These are phyloP conservation scores for Drosophila prosaltans DNA, from an alignment of 1,140 invertebrate genomes.

Conservation along the genomic window DNA sequence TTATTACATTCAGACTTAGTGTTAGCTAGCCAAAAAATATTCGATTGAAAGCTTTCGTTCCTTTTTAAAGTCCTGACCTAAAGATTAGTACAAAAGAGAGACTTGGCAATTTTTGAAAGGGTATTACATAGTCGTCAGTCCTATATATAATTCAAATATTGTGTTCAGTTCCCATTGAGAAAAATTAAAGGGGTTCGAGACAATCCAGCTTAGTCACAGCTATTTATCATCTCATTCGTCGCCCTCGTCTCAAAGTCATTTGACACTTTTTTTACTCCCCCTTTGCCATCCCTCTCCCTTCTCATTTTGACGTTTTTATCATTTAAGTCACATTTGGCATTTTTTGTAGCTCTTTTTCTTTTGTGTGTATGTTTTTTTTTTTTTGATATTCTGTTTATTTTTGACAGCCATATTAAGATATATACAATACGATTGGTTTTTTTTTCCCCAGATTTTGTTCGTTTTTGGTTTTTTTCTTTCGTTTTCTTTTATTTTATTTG, in stretches of 20 bases:
- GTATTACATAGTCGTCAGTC: not conserved
- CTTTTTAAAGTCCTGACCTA: too few species aligned
- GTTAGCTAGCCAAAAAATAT: too few species aligned
- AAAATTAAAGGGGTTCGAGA: conserved; percentile 4
- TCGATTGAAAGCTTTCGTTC: too few species aligned
- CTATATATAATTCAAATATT: not conserved
- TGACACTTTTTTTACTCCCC: conserved; percentile 58
- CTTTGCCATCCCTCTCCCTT: not conserved
- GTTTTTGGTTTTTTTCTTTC: not conserved
- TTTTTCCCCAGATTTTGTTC: not conserved
- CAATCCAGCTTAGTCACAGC: conserved; percentile 64
- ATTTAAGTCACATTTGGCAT: conserved; percentile 74
- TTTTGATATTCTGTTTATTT: conserved; percentile 62
- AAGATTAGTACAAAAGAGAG: too few species aligned
- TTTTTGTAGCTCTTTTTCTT: conserved; percentile 47
- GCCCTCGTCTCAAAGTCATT: conserved; percentile 71
- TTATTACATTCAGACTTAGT: too few species aligned
- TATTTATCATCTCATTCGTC: conserved; percentile 77
- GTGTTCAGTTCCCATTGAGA: not conserved
- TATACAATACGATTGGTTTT: conserved; percentile 18
- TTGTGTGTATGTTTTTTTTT: conserved; percentile 25
- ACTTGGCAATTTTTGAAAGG: not conserved
- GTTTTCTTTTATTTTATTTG: conserved; percentile 56
- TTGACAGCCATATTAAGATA: conserved; percentile 57
- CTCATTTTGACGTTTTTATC: conserved; percentile 70